These are phyloP conservation scores for Ornithorhynchus anatinus DNA, from an alignment of 2,113 vertebrate genomes.

Conservation along the genomic window DNA sequence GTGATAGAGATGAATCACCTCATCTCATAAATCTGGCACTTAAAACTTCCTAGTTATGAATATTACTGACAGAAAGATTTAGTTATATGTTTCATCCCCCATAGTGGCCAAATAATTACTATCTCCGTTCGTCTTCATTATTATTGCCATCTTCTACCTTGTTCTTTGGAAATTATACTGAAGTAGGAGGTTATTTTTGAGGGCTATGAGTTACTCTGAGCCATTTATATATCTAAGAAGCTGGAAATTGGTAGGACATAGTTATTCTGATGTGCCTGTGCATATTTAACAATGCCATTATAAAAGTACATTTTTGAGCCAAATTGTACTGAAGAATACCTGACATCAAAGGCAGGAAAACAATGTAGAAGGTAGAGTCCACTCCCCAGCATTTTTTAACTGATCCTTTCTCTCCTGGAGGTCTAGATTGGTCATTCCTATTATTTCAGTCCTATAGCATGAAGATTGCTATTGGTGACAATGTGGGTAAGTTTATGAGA, in stretches of 20 bases:
- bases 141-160: constrained; percentile 38
- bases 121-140: constrained; percentile 60
- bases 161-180: constrained; percentile 48
- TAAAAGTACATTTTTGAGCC: constrained; percentile 41
- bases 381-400: constrained; percentile 8
- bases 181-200: constrained; percentile 42
- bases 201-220: constrained; percentile 34
- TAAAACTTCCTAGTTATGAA: constrained; percentile 47
- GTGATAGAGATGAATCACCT: constrained; percentile 38
- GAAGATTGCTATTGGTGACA: constrained; percentile 47
- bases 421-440: constrained; percentile 22
- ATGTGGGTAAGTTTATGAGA: constrained; percentile 42
- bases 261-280: constrained; percentile 51
- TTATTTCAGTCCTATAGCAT: constrained; percentile 21
- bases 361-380: constrained; percentile 27
- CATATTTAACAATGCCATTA: constrained; percentile 54
- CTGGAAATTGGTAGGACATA: constrained; percentile 38
- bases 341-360: constrained; percentile 38
- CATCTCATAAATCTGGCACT: constrained; percentile 47
- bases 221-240: constrained; percentile 42
- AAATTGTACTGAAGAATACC: constrained; percentile 51
- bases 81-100: constrained; percentile 33
- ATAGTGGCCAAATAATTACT: constrained; percentile 60
- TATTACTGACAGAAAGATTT: constrained; percentile 51
- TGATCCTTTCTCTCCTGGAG: neutral